Percentiles rank a stretch among this genome's conserved stretches.
phyloP scores from a whole-genome alignment of 2,113 vertebrate genomes.

The Notarius quadriscutis region DNA sequence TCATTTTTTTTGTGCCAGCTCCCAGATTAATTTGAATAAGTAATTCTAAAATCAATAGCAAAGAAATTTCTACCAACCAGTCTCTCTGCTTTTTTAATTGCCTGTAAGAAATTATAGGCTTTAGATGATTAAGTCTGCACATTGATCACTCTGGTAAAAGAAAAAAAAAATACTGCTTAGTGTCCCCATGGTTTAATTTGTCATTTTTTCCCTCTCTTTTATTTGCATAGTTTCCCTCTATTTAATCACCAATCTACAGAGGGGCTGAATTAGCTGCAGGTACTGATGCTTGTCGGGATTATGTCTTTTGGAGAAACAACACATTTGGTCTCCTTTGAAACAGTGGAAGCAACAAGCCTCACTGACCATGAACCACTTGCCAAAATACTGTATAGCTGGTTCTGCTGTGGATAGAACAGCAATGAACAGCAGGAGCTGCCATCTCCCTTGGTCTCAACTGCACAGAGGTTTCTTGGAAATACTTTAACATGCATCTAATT shows the following conservation, averaged over 20 bases:
- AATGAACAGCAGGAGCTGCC: not conserved
- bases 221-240: constrained; percentile 45
- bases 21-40: constrained; percentile 59
- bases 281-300: constrained; percentile 50
- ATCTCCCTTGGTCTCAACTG: not conserved
- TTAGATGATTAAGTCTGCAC: constrained; percentile 11
- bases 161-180: constrained; percentile 27
- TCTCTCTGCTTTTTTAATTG: constrained; percentile 37
- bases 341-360: constrained; percentile 44
- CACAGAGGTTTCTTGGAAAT: constrained; percentile 1
- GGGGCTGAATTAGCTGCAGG: constrained; percentile 51
- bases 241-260: constrained; percentile 56
- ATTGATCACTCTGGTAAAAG: constrained; percentile 33
- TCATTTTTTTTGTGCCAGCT: constrained; percentile 27
- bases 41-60: constrained; percentile 67
- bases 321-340: constrained; percentile 49
- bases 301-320: constrained; percentile 45
- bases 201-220: constrained; percentile 1
- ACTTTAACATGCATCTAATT: constrained; percentile 32
- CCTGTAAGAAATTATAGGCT: not conserved
- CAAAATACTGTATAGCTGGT: constrained; percentile 27
- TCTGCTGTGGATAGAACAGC: not conserved
- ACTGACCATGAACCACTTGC: constrained; percentile 51
- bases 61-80: constrained; percentile 36
- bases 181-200: constrained; percentile 46